Evolutionary conservation across 2,888 invertebrate species (phyloP).

Genomic region (Shargacucullia verbasci): DNA sequence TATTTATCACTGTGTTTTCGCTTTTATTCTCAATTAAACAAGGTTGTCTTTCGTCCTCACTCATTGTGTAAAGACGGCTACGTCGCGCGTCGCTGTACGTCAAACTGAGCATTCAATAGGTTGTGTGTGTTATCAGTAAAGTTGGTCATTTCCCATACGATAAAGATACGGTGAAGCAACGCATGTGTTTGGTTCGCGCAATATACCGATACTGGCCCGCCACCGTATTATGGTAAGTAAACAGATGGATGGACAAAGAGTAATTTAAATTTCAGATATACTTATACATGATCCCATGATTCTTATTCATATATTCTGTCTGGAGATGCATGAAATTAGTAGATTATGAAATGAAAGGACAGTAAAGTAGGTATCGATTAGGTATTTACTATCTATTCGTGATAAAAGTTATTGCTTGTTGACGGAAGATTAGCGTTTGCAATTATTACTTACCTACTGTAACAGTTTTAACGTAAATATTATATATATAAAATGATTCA

Average conservation of each 20-base stretch:
- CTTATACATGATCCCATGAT: constrained; percentile 12
- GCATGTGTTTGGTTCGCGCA: constrained; percentile 54
- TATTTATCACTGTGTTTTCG: constrained; percentile 36
- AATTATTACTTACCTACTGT: too few species aligned
- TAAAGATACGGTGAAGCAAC: constrained; percentile 65
- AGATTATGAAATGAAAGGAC: neutral
- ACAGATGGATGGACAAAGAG: constrained; percentile 72
- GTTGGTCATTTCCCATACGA: constrained; percentile 63
- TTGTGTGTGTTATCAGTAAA: constrained; percentile 62
- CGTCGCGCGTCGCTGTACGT: constrained; percentile 24
- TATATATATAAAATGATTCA: too few species aligned
- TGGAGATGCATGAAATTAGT: neutral
- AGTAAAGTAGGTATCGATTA: neutral
- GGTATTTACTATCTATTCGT: too few species aligned
- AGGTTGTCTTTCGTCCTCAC: constrained; percentile 67
- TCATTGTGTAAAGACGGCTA: constrained; percentile 64
- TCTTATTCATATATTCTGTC: constrained; percentile 5
- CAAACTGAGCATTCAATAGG: constrained; percentile 55
- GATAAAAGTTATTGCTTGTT: too few species aligned
- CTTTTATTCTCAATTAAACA: constrained; percentile 52
- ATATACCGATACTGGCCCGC: constrained; percentile 62
- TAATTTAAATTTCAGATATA: constrained; percentile 38
- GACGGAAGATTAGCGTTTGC: too few species aligned
- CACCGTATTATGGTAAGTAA: constrained; percentile 71
- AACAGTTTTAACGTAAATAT: too few species aligned